These are phyloP conservation scores for Kryphioiulus occultus DNA, from an alignment of 2,888 invertebrate genomes.

Conservation along the genomic window DNA sequence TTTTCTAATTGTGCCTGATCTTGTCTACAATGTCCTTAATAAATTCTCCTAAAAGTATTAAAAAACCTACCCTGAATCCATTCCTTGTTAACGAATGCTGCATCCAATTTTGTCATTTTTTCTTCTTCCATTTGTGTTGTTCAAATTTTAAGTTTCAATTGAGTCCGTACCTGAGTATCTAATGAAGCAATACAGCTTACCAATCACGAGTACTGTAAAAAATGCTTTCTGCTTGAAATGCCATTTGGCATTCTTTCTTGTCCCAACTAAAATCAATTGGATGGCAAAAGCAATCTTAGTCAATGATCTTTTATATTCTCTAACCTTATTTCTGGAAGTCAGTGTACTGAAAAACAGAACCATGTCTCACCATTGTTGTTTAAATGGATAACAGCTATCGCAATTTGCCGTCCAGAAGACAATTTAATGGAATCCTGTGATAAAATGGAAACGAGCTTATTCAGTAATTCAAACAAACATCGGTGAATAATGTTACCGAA, in stretches of 20 bases:
- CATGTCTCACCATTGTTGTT: not conserved
- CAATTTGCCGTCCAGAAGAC: conserved; percentile 1
- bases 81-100: not conserved
- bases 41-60: not conserved
- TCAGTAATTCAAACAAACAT: conserved; percentile 1
- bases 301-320: conserved; percentile 6
- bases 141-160: not conserved
- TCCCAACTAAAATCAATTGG: conserved; percentile 3
- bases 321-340: conserved; percentile 21
- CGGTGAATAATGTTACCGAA: not conserved
- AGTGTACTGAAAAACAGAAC: conserved; percentile 21
- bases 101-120: not conserved
- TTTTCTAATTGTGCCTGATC: not conserved
- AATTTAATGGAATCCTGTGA: not conserved
- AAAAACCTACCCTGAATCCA: no score
- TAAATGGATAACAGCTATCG: conserved; percentile 6
- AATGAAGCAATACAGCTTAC: no score
- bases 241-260: not conserved
- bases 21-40: not conserved
- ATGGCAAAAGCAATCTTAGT: conserved; percentile 14
- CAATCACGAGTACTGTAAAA: no score
- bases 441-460: not conserved
- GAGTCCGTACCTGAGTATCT: no score
- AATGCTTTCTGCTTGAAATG: not conserved
- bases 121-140: not conserved